Base-by-base conservation (phyloP, 2,888 invertebrate genomes). In the Trichopoda pennipes region DNA sequence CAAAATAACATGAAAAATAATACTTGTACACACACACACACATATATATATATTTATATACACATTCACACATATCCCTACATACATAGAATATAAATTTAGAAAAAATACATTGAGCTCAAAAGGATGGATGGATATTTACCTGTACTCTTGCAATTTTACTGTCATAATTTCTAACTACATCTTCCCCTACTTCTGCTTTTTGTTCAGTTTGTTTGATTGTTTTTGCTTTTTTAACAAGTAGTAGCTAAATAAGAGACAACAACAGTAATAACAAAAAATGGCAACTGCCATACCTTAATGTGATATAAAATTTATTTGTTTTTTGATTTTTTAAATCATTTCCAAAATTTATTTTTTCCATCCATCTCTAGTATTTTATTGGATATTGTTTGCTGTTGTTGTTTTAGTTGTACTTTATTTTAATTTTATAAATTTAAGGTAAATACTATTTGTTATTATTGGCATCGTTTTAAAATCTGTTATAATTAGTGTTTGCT, bases 341-440 rank as follows among this genome's bases (percentile, higher is more conserved):
- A 72, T 72, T 74, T 64, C 56, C 66, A 47, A 56, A 64, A 64
- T 80, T 69, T 60, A 53, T 55, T 74, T 74, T 74, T 64, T 74
- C 21, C 64, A 74, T n/a, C 55, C 68, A 68, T 53, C 68, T 53
- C 3, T 53, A 19, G 42, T 73, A n/a, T 73, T 63, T 44, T 16
- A 12, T 3, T 32, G 8, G 8, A 32, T 68, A 42, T 64, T 49
- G 4, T 21, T 60, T 21, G n/a, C n/a, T n/a, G 8, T 70, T 35
- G 51, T 61, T 72, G 35, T 61, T 35, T 19, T 16, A 32, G 63
- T 63, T 66, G 56, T 35, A 42, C 38, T 55, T 51, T 69, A 63
- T 70, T 70, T 73, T 75, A 75, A 75, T 74, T 80, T 74, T 69
- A 75, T 74, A 80, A 69, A 74, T 80, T 74, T 75, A 80, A 80